A percentile compares a stretch with the other conserved stretches of the same genome.
Evolutionary conservation across 2,888 invertebrate genomes (phyloP).

Genomic region (Drosophila dives): DNA sequence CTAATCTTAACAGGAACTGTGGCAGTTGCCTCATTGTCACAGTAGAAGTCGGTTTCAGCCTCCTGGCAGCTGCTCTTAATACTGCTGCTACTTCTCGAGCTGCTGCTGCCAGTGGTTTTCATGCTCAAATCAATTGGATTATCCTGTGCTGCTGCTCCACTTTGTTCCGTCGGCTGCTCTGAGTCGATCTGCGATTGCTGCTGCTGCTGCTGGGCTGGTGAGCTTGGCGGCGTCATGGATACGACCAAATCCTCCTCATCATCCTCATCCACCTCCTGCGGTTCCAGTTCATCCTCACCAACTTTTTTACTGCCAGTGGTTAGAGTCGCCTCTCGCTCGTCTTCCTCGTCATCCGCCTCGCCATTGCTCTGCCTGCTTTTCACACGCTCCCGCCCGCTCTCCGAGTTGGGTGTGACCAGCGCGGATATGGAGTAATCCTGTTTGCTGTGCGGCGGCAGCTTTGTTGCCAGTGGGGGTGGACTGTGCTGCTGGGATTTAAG

Average conservation of each 20-base stretch:
- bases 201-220: constrained; percentile 83
- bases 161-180: constrained; percentile 27
- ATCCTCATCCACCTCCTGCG: constrained; percentile 83
- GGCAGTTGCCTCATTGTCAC: constrained; percentile 50
- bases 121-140: constrained; percentile 93
- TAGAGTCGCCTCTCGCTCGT: not conserved
- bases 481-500: constrained; percentile 88
- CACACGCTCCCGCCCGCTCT: constrained; percentile 80
- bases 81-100: constrained; percentile 71
- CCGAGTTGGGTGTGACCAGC: constrained; percentile 83
- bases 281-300: constrained; percentile 33
- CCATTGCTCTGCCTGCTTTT: constrained; percentile 76
- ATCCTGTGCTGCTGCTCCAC: constrained; percentile 84
- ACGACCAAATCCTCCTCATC: constrained; percentile 86
- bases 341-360: constrained; percentile 67
- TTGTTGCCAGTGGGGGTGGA: constrained; percentile 74
- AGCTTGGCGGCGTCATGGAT: constrained; percentile 86
- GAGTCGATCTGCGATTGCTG: constrained; percentile 57
- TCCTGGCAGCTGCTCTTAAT: constrained; percentile 72
- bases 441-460: constrained; percentile 70
- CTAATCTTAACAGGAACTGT: no score
- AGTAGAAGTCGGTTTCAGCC: constrained; percentile 60
- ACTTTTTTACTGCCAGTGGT: constrained; percentile 28
- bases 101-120: constrained; percentile 87
- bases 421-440: constrained; percentile 82